phyloP scores from a whole-genome alignment of 2,888 invertebrate genomes.

The Tetanocera ferruginea region DNA sequence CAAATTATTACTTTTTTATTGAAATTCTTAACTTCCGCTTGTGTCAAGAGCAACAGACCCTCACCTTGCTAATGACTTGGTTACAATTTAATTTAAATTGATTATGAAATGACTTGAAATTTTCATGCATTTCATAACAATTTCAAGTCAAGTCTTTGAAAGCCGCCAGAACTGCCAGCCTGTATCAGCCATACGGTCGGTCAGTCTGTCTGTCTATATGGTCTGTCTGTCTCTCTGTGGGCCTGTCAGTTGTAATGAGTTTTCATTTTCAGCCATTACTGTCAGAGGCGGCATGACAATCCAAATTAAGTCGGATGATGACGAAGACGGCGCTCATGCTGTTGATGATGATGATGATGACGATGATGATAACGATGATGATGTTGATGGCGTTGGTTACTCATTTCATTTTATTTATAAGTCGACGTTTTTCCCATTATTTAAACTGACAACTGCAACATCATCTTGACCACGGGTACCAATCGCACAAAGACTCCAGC shows the following conservation, averaged over 20 bases:
- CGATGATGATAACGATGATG: not conserved
- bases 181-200: not conserved
- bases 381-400: constrained; percentile 2
- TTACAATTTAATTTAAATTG: constrained; percentile 37
- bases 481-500: no score
- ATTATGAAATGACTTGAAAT: constrained; percentile 34
- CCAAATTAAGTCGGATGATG: constrained; percentile 18
- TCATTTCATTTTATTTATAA: constrained; percentile 8
- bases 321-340: not conserved
- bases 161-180: not conserved
- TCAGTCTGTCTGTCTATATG: not conserved
- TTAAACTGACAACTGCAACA: constrained; percentile 33
- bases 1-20: not conserved
- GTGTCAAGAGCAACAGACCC: not conserved
- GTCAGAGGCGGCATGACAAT: constrained; percentile 31
- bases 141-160: not conserved
- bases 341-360: constrained; percentile 7
- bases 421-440: constrained; percentile 31
- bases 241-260: constrained; percentile 32
- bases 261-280: constrained; percentile 32
- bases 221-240: not conserved
- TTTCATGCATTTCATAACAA: constrained; percentile 25
- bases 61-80: constrained; percentile 24
- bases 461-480: constrained; percentile 30
- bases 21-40: not conserved